These are phyloP conservation scores for Epistrophe grossulariae DNA, from an alignment of 2,888 invertebrate genomes.

Conservation along the genomic window DNA sequence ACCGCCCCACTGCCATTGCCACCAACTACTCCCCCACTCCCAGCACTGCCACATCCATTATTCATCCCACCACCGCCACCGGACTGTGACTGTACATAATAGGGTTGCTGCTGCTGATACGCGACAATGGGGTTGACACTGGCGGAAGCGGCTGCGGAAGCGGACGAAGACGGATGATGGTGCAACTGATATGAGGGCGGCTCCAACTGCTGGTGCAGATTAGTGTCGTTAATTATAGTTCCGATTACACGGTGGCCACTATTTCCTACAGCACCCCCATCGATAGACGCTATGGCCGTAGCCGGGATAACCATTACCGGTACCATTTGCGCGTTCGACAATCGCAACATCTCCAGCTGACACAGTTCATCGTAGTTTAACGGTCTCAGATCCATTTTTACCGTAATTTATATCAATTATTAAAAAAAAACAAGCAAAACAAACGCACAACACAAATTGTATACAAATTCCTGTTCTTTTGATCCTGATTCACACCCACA, in stretches of 20 bases:
- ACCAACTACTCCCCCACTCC: conserved; percentile 55
- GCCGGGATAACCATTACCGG: conserved; percentile 83
- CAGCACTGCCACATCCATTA: conserved; percentile 59
- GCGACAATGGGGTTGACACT: conserved; percentile 58
- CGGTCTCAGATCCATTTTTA: conserved; percentile 81
- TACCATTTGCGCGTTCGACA: conserved; percentile 80
- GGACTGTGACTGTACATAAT: conserved; percentile 68
- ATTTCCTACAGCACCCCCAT: conserved; percentile 34
- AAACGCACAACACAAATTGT: conserved; percentile 23
- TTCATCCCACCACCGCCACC: conserved; percentile 46
- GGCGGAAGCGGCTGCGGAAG: conserved; percentile 26
- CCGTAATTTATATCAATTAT: neutral
- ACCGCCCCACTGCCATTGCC: conserved; percentile 65
- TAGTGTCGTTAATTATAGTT: conserved; percentile 63
- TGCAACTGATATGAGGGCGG: conserved; percentile 69
- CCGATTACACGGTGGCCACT: conserved; percentile 64
- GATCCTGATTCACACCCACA: conserved; percentile 45
- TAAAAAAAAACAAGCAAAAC: conserved; percentile 5
- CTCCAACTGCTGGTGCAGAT: conserved; percentile 70
- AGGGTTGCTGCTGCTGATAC: conserved; percentile 67
- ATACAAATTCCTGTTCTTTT: conserved; percentile 15
- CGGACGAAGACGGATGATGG: conserved; percentile 68
- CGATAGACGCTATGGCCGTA: conserved; percentile 77
- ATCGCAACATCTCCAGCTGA: conserved; percentile 81
- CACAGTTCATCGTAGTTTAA: conserved; percentile 83